Evolutionary conservation across 2,888 invertebrate genomes (phyloP).

Genomic region (Rhingia rostrata): DNA sequence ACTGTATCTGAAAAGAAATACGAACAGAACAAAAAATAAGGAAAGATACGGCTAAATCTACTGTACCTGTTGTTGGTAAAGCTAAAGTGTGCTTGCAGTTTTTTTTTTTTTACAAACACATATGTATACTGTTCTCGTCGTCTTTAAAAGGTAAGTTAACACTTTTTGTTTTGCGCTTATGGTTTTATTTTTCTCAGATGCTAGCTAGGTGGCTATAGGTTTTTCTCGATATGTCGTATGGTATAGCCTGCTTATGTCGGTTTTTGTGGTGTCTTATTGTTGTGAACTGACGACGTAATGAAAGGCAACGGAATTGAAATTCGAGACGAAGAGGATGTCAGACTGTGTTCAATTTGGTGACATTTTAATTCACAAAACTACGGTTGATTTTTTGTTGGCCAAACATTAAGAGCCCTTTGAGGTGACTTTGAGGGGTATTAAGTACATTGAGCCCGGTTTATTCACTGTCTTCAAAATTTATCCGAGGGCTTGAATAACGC

Average conservation of each 20-base stretch:
- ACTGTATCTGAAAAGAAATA: constrained; percentile 48
- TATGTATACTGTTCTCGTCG: background rate
- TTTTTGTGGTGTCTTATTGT: background rate
- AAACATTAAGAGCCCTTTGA: too few relatives aligned
- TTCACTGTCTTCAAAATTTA: too few relatives aligned
- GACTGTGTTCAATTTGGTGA: background rate
- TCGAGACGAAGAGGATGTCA: background rate
- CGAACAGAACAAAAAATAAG: constrained; percentile 20
- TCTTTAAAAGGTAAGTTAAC: constrained; percentile 49
- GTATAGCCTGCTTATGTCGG: background rate
- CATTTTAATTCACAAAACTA: too few relatives aligned
- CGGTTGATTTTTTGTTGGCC: too few relatives aligned
- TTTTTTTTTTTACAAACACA: background rate
- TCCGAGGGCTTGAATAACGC: too few relatives aligned
- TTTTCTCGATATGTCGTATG: too few relatives aligned
- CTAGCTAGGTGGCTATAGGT: background rate
- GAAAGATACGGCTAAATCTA: constrained; percentile 13
- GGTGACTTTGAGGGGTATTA: too few relatives aligned
- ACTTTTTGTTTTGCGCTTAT: constrained; percentile 13
- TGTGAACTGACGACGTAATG: background rate
- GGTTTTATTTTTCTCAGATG: constrained; percentile 3
- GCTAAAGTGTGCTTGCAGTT: constrained; percentile 31
- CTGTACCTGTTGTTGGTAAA: constrained; percentile 34
- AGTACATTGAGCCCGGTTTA: too few relatives aligned
- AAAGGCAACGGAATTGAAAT: background rate